phyloP scores from a whole-genome alignment of 2,113 vertebrate species.

The Stictonetta naevosa region DNA sequence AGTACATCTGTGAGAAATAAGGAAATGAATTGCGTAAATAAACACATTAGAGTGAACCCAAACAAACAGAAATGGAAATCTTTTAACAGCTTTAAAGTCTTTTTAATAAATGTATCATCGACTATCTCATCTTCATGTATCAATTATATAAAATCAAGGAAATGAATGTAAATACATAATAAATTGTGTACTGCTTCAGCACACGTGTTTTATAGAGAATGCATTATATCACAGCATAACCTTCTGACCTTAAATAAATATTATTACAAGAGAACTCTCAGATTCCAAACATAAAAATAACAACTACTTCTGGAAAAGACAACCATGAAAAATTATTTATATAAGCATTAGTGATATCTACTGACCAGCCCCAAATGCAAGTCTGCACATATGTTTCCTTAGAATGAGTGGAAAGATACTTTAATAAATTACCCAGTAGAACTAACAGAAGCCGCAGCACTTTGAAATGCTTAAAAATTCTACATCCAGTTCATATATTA shows the following conservation, averaged over 20 bases:
- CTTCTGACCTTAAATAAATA: constrained; percentile 20
- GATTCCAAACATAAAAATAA: background rate
- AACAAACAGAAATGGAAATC: background rate
- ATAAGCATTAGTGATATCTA: background rate
- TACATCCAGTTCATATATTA: background rate
- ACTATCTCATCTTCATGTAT: background rate
- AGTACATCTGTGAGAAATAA: background rate
- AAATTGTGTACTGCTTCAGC: background rate
- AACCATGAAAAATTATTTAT: background rate
- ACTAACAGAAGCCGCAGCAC: background rate
- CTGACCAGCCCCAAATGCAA: background rate
- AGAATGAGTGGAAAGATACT: background rate
- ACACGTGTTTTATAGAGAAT: background rate
- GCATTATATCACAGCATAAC: background rate
- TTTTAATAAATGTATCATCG: background rate
- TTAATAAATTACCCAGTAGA: background rate
- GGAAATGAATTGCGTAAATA: background rate
- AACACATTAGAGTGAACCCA: background rate
- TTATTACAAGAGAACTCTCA: background rate
- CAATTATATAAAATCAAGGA: constrained; percentile 25
- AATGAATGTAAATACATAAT: background rate
- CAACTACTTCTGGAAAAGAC: background rate
- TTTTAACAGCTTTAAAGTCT: background rate
- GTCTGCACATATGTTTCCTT: background rate
- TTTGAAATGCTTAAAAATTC: background rate